These are phyloP conservation scores for Callinectes sapidus DNA, from an alignment of 2,888 invertebrate genomes.

Conservation along the genomic window DNA sequence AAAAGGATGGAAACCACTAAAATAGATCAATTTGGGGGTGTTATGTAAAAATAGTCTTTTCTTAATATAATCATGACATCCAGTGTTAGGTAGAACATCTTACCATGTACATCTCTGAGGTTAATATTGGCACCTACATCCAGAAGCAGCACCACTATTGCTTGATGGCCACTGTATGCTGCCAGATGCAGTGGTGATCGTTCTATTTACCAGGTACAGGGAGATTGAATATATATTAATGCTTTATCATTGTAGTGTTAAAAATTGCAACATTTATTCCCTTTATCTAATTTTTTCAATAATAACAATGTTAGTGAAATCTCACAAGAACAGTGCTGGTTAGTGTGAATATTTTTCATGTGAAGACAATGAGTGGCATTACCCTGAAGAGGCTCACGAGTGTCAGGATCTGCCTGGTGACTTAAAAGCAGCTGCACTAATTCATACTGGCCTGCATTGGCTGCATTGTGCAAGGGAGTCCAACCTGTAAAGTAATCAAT, in stretches of 20 bases:
- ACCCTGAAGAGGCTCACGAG: background rate
- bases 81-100: background rate
- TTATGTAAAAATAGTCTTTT: too few relatives aligned
- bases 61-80: too few relatives aligned
- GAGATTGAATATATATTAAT: background rate
- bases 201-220: background rate
- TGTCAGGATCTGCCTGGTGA: background rate
- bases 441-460: background rate
- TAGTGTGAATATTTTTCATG: background rate
- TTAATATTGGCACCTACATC: background rate
- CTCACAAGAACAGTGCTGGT: too few relatives aligned
- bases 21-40: too few relatives aligned
- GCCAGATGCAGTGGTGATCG: background rate
- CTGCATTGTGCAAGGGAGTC: background rate
- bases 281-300: too few relatives aligned
- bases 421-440: background rate
- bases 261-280: too few relatives aligned
- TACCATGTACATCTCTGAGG: background rate
- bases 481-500: background rate
- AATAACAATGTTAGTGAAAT: too few relatives aligned
- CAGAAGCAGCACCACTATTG: background rate
- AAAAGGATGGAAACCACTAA: too few relatives aligned
- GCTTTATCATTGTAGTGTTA: too few relatives aligned
- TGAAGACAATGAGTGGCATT: background rate
- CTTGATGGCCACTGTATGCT: background rate